A percentile compares a stretch with the other conserved stretches of the same genome.
Conservation (phyloP, 2,797 vertebrate genomes). For the Oophaga sylvatica region DNA sequence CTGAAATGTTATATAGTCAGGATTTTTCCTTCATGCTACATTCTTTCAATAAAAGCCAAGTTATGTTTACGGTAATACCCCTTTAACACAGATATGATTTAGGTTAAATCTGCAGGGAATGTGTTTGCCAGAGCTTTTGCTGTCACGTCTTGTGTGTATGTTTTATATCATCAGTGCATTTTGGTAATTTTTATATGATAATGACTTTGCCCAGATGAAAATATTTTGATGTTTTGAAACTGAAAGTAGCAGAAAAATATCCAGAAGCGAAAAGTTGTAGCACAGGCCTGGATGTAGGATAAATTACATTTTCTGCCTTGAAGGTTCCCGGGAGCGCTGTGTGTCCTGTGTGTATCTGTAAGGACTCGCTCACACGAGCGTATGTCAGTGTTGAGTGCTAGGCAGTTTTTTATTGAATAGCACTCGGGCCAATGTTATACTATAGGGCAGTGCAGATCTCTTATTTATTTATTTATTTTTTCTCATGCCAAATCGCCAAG, state of each 20-base stretch:
- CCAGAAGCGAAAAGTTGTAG: not conserved
- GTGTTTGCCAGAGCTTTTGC: not conserved
- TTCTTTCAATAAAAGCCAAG: too few species aligned
- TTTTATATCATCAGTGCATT: not conserved
- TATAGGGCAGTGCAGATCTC: too few species aligned
- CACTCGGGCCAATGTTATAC: too few species aligned
- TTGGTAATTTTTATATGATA: slow-evolving; percentile 12
- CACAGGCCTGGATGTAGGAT: not conserved
- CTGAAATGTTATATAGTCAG: too few species aligned
- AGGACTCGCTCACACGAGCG: not conserved
- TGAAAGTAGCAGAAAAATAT: slow-evolving; percentile 15
- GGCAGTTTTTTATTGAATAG: too few species aligned
- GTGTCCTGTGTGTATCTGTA: not conserved
- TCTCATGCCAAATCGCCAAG: too few species aligned
- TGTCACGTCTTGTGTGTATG: not conserved
- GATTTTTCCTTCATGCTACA: too few species aligned
- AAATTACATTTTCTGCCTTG: not conserved
- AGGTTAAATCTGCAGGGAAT: not conserved
- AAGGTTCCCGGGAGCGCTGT: not conserved
- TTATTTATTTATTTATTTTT: too few species aligned
- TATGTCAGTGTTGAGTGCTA: too few species aligned
- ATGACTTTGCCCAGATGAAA: slow-evolving; percentile 30
- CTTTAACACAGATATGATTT: not conserved
- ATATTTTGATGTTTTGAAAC: slow-evolving; percentile 6
- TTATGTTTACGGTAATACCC: too few species aligned